Base-by-base conservation (phyloP, 2,888 invertebrate species). In the Caenorhabditis afra region DNA sequence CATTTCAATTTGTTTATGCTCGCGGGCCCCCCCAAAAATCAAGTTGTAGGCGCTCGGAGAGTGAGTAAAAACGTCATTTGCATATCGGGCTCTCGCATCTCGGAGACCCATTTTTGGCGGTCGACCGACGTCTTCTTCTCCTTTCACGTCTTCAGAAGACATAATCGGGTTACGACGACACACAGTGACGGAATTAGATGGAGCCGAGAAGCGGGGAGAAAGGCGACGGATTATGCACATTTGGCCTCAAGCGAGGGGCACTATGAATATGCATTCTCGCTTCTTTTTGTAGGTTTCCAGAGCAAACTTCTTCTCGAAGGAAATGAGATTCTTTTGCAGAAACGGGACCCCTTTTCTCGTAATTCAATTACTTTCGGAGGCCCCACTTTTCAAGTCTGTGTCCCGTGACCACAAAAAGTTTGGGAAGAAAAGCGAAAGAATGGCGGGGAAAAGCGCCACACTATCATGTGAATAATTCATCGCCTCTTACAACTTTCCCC, bases 381-480 rank as follows among this genome's bases (percentile, higher is more conserved):
- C 29, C 35, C 41, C 8, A 18, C 52, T 58, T 49, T 7, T 22
- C 14, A n/a, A 59, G 22, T 16, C 16, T 16, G 14, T 16, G 1
- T 35, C 29, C 44, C 2, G 39, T 50, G 52, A 29, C 4, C 29
- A 29, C 29, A 29, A 52, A 39, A 68, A 68, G 16, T 39, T 35
- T 41, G 22, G 49, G 57, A 16, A 7, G 41, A 39, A 50, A 59
- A 52, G 16, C 23, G 35, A 58, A 50, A 49, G 64, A 67, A 67
- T 41, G 50, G 49, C 55, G 47, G 35, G 49, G 62, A 61, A 70
- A 59, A 50, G 59, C 61, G 44, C 61, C 47, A 62, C 70, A 62
- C 70, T 70, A 70, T 70, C 70, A 70, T 47, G 62, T 71, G 57
- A 71, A 71, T 71, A 64, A 71, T 71, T 71, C 71, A 71, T 71